Conservation (phyloP, 2,797 vertebrate genomes). For the Bovichtus variegatus region DNA sequence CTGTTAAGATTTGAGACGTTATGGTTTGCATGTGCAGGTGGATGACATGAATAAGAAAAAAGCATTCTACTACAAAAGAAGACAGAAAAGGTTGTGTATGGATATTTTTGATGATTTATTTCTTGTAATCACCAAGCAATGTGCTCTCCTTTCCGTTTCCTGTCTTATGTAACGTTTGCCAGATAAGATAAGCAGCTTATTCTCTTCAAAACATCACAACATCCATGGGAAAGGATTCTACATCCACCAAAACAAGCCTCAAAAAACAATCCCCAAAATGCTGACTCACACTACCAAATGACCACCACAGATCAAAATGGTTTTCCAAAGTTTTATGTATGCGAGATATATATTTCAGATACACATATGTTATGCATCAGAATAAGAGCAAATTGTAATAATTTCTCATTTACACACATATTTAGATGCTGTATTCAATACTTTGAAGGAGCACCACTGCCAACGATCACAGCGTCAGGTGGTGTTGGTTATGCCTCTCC, state of each 20-base stretch:
- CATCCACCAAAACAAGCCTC: slow-evolving; percentile 22
- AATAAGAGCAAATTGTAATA: no score
- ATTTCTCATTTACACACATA: background rate
- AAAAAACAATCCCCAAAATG: background rate
- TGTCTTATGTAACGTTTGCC: slow-evolving; percentile 49
- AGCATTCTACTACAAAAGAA: background rate
- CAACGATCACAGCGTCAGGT: background rate
- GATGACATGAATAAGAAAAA: background rate
- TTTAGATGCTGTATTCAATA: background rate
- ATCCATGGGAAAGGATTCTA: slow-evolving; percentile 1
- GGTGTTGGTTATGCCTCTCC: background rate
- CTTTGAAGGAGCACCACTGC: background rate
- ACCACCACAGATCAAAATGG: slow-evolving; percentile 47
- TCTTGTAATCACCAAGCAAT: slow-evolving; percentile 28
- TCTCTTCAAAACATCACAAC: slow-evolving; percentile 35
- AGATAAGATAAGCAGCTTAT: slow-evolving; percentile 50
- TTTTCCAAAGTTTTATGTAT: slow-evolving; percentile 10
- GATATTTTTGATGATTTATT: slow-evolving; percentile 17
- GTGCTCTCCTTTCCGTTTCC: slow-evolving; percentile 50
- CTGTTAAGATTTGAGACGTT: background rate
- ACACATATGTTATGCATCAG: background rate
- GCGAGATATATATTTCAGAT: background rate
- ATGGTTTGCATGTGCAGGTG: background rate
- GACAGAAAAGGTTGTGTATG: background rate
- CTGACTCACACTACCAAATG: slow-evolving; percentile 19